Conservation (phyloP, 1,140 invertebrate species). For the Drosophila kurseongensis region DNA sequence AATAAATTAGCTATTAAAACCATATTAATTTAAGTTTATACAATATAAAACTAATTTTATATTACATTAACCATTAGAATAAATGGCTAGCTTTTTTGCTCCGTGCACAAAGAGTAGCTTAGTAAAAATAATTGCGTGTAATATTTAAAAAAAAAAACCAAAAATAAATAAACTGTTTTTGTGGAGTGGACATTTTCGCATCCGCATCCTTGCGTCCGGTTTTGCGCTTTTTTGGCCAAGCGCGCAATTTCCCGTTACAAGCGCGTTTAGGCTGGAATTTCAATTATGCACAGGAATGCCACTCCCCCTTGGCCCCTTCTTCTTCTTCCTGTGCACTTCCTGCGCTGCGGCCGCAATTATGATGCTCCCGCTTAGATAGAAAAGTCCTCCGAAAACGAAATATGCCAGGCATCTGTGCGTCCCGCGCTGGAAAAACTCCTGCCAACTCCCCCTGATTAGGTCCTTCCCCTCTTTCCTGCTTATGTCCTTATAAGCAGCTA, state of each 20-base stretch:
- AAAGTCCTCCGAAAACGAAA: conserved; percentile 49
- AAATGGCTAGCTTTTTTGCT: not conserved
- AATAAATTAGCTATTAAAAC: not conserved
- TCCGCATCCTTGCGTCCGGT: conserved; percentile 55
- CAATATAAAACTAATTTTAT: not conserved
- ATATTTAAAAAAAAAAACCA: not conserved
- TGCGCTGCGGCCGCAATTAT: conserved; percentile 65
- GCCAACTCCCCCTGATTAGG: not conserved
- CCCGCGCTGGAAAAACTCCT: conserved; percentile 1
- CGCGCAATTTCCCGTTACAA: conserved; percentile 79
- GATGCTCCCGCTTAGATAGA: conserved; percentile 55
- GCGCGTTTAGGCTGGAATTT: conserved; percentile 81
- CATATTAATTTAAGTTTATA: not conserved
- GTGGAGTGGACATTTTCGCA: conserved; percentile 42
- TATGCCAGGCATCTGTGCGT: conserved; percentile 46
- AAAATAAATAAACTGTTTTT: conserved; percentile 26
- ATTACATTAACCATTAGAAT: not conserved
- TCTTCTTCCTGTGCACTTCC: conserved; percentile 43
- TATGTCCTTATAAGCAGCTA: conserved; percentile 34
- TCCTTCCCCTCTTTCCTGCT: not conserved
- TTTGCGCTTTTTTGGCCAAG: conserved; percentile 57
- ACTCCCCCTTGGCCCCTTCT: not conserved
- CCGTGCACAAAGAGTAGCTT: not conserved
- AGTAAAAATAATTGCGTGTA: not conserved
- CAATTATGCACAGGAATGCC: conserved; percentile 77